These are phyloP conservation scores for Dicyrtomina minuta DNA, from an alignment of 2,888 invertebrate genomes.

Conservation along the genomic window DNA sequence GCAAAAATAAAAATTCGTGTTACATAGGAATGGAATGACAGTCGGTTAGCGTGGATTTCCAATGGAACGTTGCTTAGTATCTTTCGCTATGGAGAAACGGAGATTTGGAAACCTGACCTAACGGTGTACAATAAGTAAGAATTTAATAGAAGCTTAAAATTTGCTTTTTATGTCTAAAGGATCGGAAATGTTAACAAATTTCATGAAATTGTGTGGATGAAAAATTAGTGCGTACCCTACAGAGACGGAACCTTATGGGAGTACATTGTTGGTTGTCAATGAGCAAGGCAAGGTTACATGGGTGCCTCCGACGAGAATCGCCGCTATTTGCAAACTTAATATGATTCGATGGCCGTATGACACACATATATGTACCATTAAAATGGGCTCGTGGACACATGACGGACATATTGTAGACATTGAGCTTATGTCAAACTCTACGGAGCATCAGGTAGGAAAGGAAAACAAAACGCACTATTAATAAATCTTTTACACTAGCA, in stretches of 20 bases:
- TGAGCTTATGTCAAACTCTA: conserved; percentile 48
- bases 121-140: conserved; percentile 64
- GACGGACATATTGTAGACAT: conserved; percentile 63
- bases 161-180: neutral
- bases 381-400: conserved; percentile 74
- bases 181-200: neutral
- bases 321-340: conserved; percentile 67
- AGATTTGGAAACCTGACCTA: conserved; percentile 78
- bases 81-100: conserved; percentile 67
- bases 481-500: neutral
- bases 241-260: conserved; percentile 64
- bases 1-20: too few species aligned
- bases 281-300: conserved; percentile 62
- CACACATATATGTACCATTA: conserved; percentile 66
- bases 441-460: conserved; percentile 33
- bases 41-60: conserved; percentile 68
- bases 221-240: conserved; percentile 62
- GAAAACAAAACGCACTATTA: neutral
- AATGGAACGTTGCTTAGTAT: conserved; percentile 68
- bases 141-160: conserved; percentile 40
- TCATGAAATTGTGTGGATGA: too few species aligned
- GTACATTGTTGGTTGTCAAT: conserved; percentile 59
- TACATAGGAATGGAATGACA: conserved; percentile 71
- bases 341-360: conserved; percentile 77
- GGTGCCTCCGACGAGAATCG: conserved; percentile 70